Conservation (phyloP, 1,140 invertebrate genomes). For the Pseudomyrmex gracilis region DNA sequence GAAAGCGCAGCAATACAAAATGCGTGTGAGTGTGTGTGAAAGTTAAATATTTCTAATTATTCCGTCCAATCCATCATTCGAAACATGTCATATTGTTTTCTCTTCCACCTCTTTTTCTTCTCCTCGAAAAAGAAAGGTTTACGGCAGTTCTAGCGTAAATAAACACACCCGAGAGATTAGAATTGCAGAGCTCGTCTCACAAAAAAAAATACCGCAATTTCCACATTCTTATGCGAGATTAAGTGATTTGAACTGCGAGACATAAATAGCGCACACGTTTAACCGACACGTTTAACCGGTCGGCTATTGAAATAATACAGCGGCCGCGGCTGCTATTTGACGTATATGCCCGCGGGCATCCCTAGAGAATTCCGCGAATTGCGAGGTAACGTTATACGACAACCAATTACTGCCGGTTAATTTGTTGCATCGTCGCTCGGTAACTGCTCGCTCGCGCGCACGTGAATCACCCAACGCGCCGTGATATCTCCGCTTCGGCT, state of each 20-base stretch:
- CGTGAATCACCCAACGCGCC: conserved; percentile 50
- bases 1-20: not conserved
- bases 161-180: conserved; percentile 1
- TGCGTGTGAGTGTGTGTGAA: not conserved
- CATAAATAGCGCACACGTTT: not conserved
- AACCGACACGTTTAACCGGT: not conserved
- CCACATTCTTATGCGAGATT: not conserved
- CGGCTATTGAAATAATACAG: conserved; percentile 44
- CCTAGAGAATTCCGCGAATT: conserved; percentile 49
- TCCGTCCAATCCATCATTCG: not conserved
- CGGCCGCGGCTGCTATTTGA: conserved; percentile 24
- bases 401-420: conserved; percentile 60
- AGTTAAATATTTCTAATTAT: not conserved
- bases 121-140: not conserved
- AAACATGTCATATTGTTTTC: conserved; percentile 3
- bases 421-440: conserved; percentile 67
- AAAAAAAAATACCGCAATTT: conserved; percentile 26
- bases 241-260: conserved; percentile 30
- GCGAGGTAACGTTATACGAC: conserved; percentile 57
- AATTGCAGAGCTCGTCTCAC: not conserved
- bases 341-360: conserved; percentile 31
- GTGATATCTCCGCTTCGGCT: conserved; percentile 60
- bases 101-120: not conserved
- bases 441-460: conserved; percentile 54
- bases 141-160: not conserved